Base-by-base conservation (phyloP, 2,797 vertebrate genomes). In the Alectoris magna region DNA sequence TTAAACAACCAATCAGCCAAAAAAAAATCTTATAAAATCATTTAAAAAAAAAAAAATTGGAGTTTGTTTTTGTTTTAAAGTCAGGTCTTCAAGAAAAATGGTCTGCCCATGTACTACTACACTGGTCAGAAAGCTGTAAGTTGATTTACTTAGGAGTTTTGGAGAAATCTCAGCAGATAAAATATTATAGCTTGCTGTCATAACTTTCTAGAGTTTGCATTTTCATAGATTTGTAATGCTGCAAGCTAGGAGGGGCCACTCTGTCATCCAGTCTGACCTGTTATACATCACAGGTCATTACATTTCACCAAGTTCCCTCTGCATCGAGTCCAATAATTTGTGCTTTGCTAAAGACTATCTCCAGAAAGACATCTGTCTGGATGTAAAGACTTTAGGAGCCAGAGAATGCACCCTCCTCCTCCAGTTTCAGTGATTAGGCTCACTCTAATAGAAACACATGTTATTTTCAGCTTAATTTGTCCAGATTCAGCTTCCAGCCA, bases 291-390 rank as follows among this genome's bases (percentile, higher is more conserved):
- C 81, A 95, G 84, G 81, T 88, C 96, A 90, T 88, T 87, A 93
- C 77, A 87, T 96, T 94, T 96, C 88, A 95, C 75, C 93, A 95
- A 84, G 69, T 90, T 93, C 83, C 96, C 93, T 93, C 88, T 90
- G 78, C 72, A 82, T 72, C 0, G 0, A 93, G 75, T 80, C 77
- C 64, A 94, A 91, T 83, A 95, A 95, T 84, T 55, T 2, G 1
- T 77, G 44, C 77, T 94, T 93, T 58, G 48, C 31, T 69, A 36
- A 69, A 80, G 78, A 76, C 90, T 74, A 66, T 90, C 90, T 91
- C 84, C 81, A 91, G 88, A 88, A 96, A 95, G 78, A 26, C 78
- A 88, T 94, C 58, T 0, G 26, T 87, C 90, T 90, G 81, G 38
- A 90, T 55, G 22, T 39, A 72, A 96, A 94, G 88, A 87, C 84